Percentiles rank a stretch among this genome's conserved stretches.
These are phyloP conservation scores for Mareca penelope DNA, from an alignment of 2,797 vertebrate genomes.

Conservation along the genomic window DNA sequence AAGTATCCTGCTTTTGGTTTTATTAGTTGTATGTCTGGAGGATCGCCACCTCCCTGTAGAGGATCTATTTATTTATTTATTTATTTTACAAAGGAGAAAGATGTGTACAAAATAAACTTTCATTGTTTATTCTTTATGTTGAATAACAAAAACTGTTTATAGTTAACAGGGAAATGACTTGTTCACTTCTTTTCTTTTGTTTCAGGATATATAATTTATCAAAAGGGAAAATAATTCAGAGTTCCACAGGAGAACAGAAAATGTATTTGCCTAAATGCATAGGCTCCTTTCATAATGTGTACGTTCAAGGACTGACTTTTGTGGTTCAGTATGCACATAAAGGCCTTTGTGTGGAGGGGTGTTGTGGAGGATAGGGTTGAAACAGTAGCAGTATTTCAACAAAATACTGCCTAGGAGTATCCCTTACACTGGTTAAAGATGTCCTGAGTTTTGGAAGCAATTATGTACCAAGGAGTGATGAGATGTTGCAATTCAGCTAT, in stretches of 20 bases:
- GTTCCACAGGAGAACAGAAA: background rate
- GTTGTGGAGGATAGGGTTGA: background rate
- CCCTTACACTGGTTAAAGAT: background rate
- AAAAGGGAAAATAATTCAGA: background rate
- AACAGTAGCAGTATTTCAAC: background rate
- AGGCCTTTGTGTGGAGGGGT: background rate
- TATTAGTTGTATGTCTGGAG: background rate
- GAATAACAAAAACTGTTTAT: background rate
- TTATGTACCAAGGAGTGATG: background rate
- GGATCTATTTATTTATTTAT: background rate
- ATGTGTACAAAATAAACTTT: background rate
- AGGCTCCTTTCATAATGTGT: background rate
- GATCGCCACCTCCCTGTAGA: background rate
- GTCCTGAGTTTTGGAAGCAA: background rate
- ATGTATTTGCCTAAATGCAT: background rate
- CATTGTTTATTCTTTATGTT: background rate
- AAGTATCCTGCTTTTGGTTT: background rate
- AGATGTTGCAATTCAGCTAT: background rate
- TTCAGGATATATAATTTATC: background rate
- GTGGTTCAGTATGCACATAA: background rate
- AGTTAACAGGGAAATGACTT: background rate
- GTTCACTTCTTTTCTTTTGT: background rate
- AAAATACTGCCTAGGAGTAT: background rate
- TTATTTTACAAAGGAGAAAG: background rate
- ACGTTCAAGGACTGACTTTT: background rate